Percentiles rank a stretch among this genome's conserved stretches.
phyloP scores from a whole-genome alignment of 2,888 invertebrate species.

The Clostera curtula region DNA sequence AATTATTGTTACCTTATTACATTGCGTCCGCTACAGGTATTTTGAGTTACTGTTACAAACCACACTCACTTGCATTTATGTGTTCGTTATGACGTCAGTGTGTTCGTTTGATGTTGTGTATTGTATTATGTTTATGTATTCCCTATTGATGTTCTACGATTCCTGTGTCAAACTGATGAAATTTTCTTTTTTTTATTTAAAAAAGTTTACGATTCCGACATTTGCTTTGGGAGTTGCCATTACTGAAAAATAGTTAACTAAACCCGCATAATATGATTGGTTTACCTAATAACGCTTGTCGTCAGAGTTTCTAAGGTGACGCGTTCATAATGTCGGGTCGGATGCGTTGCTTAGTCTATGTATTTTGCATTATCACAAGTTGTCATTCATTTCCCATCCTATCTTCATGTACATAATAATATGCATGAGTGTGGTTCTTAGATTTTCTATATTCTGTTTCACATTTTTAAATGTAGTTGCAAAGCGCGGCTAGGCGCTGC shows the following conservation, averaged over 20 bases:
- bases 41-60: slow-evolving; percentile 45
- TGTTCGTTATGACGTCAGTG: slow-evolving; percentile 21
- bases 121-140: slow-evolving; percentile 19
- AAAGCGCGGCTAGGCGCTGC: slow-evolving; percentile 13
- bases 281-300: slow-evolving; percentile 62
- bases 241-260: slow-evolving; percentile 33
- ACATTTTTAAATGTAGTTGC: slow-evolving; percentile 31
- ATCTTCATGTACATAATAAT: slow-evolving; percentile 46
- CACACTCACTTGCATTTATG: slow-evolving; percentile 73
- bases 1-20: no score
- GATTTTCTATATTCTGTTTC: slow-evolving; percentile 25
- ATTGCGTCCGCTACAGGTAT: slow-evolving; percentile 56
- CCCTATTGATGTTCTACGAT: slow-evolving; percentile 28
- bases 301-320: slow-evolving; percentile 17
- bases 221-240: slow-evolving; percentile 68
- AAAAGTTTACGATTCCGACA: slow-evolving; percentile 57
- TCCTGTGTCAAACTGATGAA: slow-evolving; percentile 13
- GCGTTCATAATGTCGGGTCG: slow-evolving; percentile 63
- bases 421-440: slow-evolving; percentile 72
- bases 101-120: slow-evolving; percentile 37
- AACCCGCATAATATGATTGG: slow-evolving; percentile 57
- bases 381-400: slow-evolving; percentile 30
- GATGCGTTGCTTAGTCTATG: slow-evolving; percentile 39
- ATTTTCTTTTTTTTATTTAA: slow-evolving; percentile 16
- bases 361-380: slow-evolving; percentile 32